A percentile compares a stretch with the other conserved stretches of the same genome.
These are phyloP conservation scores for Alectoris magna DNA, from an alignment of 2,797 vertebrate species.

Conservation along the genomic window DNA sequence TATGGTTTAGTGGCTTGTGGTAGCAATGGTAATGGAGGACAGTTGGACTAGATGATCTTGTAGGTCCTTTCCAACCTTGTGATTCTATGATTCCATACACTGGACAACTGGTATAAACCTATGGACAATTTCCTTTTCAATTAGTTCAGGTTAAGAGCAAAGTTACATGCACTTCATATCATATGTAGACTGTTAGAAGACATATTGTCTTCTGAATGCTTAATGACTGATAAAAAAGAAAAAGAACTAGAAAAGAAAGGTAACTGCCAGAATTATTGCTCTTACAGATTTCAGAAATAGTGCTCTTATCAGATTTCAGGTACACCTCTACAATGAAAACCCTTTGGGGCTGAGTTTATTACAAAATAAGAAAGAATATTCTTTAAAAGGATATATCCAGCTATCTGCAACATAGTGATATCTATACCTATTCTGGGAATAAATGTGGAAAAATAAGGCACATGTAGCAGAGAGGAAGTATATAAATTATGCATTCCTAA, in stretches of 20 bases:
- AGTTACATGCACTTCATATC: not conserved
- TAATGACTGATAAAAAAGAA: not conserved
- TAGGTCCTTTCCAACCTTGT: no score
- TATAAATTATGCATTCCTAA: conserved; percentile 6
- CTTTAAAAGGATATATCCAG: not conserved
- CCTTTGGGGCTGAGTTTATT: not conserved
- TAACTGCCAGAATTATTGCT: not conserved
- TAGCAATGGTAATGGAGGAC: no score
- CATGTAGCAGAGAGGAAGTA: not conserved
- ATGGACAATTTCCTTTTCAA: not conserved
- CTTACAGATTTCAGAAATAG: not conserved
- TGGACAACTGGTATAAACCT: not conserved
- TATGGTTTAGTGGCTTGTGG: no score
- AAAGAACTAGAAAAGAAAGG: not conserved
- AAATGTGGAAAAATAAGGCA: not conserved
- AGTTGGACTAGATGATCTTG: no score
- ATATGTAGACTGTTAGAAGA: not conserved
- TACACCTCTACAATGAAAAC: not conserved
- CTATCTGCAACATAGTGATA: not conserved
- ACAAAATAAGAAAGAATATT: not conserved
- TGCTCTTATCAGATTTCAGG: not conserved
- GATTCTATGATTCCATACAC: not conserved
- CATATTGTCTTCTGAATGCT: not conserved
- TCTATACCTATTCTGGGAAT: not conserved
- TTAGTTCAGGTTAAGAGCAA: not conserved